phyloP scores from a whole-genome alignment of 1,140 invertebrate genomes.

The Drosophila burlai region DNA sequence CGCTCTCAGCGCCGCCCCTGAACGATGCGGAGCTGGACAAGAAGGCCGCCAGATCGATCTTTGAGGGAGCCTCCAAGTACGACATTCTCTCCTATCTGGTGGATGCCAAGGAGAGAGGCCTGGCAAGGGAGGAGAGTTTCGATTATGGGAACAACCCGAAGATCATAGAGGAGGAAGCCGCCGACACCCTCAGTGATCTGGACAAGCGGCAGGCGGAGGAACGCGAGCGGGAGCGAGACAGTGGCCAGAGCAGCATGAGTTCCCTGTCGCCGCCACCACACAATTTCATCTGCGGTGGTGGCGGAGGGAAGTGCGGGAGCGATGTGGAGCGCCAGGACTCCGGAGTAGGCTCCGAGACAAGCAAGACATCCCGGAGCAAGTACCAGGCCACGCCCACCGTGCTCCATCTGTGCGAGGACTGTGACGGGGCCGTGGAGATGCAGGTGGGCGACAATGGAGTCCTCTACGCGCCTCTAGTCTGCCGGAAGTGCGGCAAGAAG shows the following conservation, averaged over 20 bases:
- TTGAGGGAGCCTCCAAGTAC: constrained; percentile 94
- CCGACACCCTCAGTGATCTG: constrained; percentile 86
- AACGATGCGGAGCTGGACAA: constrained; percentile 88
- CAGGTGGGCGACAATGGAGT: constrained; percentile 89
- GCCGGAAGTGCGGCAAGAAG: constrained; percentile 94
- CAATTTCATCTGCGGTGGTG: constrained; percentile 66
- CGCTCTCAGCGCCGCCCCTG: constrained; percentile 90
- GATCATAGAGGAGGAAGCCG: constrained; percentile 86
- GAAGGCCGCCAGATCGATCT: constrained; percentile 90
- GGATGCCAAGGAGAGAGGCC: constrained; percentile 91
- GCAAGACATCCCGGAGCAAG: constrained; percentile 92
- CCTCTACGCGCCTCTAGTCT: constrained; percentile 92
- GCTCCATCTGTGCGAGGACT: constrained; percentile 91
- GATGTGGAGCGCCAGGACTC: constrained; percentile 96
- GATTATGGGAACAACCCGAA: constrained; percentile 87
- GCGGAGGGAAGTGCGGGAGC: constrained; percentile 70
- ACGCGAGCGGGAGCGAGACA: constrained; percentile 85
- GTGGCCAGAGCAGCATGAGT: constrained; percentile 88
- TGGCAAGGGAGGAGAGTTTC: constrained; percentile 88
- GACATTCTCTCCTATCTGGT: constrained; percentile 95
- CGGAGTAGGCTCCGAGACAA: constrained; percentile 96
- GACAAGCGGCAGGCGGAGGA: constrained; percentile 65
- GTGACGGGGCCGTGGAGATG: constrained; percentile 90
- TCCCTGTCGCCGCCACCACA: constrained; percentile 83
- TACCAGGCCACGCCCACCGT: constrained; percentile 87